Evolutionary conservation across 2,113 vertebrate genomes (phyloP), one percentile per base, ranked within the genome.

Genomic region (Heterotis niloticus): DNA sequence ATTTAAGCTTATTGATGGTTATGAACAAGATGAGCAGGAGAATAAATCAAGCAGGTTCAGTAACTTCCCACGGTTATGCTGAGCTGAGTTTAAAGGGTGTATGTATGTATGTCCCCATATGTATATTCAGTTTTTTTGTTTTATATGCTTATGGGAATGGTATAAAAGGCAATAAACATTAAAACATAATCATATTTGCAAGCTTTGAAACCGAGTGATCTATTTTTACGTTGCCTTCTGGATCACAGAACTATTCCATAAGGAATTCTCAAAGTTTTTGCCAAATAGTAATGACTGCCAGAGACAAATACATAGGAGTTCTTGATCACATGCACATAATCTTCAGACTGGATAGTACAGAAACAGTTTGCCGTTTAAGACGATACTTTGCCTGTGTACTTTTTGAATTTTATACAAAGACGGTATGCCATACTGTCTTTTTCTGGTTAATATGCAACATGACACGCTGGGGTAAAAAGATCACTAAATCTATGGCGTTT

Each of bases 161-260:
- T 74, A 74, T 57, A 74, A 74, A 59, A 59, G 71, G 71, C 71
- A 74, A 74, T 74, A 74, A 74, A 59, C 71, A 18, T 26, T 59
- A 26, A 74, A 24, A 59, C 24, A 51, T 44, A 13, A 44, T 23
- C 44, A 74, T 7, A 74, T 62, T 62, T 62, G 20, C 14, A 20
- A 54, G 24, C 14, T 59, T 74, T 74, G 23, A 28, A 74, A 52
- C 23, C 51, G 14, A 5, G n/a, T 56, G 52, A 52, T 20, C 54
- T n/a, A 73, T 59, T 74, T 74, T 23, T 51, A 74, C 52, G 17
- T n/a, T 59, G 13, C 23, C 54, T 5, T 10, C 71, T 57, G 24
- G 52, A 57, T 24, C 54, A 74, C 54, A 57, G 13, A 74, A 54
- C 54, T 57, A n/a, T 24, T 2, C 5, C 17, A 4, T 62, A 20